Evolutionary conservation across 2,888 invertebrate species (phyloP).

Genomic region (Ichneumoninae sp.): DNA sequence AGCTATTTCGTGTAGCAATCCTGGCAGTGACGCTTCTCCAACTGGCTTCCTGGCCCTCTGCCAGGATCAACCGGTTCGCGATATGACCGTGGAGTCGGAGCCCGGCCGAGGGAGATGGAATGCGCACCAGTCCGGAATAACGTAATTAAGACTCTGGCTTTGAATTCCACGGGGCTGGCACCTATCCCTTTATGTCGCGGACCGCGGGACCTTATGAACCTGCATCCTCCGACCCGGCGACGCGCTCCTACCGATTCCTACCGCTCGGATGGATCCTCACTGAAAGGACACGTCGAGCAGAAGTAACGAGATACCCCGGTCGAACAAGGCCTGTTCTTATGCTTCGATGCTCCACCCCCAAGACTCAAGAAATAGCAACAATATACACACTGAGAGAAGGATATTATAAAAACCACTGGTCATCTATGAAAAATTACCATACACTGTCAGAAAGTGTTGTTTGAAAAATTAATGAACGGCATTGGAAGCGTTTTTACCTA

Average conservation of each 20-base stretch:
- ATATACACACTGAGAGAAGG: neutral
- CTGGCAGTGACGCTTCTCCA: conserved; percentile 74
- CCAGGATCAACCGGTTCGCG: conserved; percentile 73
- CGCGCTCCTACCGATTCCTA: conserved; percentile 25
- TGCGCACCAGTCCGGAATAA: conserved; percentile 77
- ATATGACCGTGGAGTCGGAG: conserved; percentile 72
- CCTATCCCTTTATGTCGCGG: conserved; percentile 31
- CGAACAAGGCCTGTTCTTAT: neutral
- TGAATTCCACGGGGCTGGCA: conserved; percentile 65
- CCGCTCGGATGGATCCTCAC: conserved; percentile 29
- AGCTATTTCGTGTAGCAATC: conserved; percentile 65
- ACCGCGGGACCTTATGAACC: conserved; percentile 4
- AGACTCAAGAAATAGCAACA: neutral
- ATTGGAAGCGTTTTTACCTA: too few relatives aligned
- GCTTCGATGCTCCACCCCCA: neutral
- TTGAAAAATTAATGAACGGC: too few relatives aligned
- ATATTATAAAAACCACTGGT: too few relatives aligned
- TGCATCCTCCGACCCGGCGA: neutral
- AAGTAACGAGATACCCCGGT: conserved; percentile 7
- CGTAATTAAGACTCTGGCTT: conserved; percentile 79
- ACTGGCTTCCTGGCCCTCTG: conserved; percentile 71
- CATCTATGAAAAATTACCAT: too few relatives aligned
- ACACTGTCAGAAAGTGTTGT: too few relatives aligned
- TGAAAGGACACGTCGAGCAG: conserved; percentile 3
- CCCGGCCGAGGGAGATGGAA: conserved; percentile 55